Percentiles rank a stretch among this genome's conserved stretches.
Evolutionary conservation across 2,113 vertebrate genomes (phyloP).

Genomic region (Corythornis vintsioides): DNA sequence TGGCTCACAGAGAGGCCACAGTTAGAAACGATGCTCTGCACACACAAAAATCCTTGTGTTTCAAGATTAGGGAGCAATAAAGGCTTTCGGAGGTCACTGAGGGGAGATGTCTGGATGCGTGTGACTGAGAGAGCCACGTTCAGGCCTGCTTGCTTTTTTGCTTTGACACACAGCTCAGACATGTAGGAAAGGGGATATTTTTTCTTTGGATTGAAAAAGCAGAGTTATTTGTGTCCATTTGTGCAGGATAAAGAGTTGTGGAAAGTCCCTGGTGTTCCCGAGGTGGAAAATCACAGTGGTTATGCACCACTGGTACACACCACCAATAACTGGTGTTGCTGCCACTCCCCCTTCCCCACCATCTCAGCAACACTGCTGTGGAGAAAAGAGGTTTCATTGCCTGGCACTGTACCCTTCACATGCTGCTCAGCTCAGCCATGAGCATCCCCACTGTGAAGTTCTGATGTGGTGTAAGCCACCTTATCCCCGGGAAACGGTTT

Average conservation of each 20-base stretch:
- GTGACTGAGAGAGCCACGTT: not conserved
- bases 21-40: not conserved
- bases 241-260: not conserved
- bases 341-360: not conserved
- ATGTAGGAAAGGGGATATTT: not conserved
- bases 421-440: not conserved
- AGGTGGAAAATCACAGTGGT: not conserved
- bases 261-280: not conserved
- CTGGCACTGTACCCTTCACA: fast-evolving
- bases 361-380: not conserved
- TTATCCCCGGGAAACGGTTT: not conserved
- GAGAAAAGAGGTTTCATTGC: not conserved
- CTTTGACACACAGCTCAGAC: not conserved
- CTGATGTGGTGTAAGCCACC: fast-evolving
- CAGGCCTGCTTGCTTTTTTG: not conserved
- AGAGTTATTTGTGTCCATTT: not conserved
- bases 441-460: fast-evolving
- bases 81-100: not conserved
- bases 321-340: not conserved
- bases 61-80: not conserved
- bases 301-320: not conserved
- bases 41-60: not conserved
- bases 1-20: slow-evolving; percentile 15
- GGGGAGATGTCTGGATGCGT: not conserved
- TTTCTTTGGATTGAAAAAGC: not conserved